Percentiles rank a stretch among this genome's conserved stretches.
These are phyloP conservation scores for Netelia fuscicornis DNA, from an alignment of 2,888 invertebrate species.

Conservation along the genomic window DNA sequence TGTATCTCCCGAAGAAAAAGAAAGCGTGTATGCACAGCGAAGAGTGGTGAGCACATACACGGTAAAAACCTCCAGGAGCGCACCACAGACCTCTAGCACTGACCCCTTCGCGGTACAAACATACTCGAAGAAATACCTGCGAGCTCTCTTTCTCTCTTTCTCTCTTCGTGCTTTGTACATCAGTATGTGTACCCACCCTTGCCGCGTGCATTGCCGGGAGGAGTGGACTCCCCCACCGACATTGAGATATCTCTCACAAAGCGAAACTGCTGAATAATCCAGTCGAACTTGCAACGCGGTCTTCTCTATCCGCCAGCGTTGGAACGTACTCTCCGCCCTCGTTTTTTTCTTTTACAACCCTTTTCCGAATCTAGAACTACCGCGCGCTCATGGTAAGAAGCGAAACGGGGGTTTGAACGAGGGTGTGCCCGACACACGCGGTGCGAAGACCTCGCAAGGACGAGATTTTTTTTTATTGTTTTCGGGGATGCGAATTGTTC, in stretches of 20 bases:
- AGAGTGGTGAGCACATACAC: slow-evolving; percentile 7
- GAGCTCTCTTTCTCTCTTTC: background rate
- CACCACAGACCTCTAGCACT: slow-evolving; percentile 53
- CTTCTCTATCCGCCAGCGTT: slow-evolving; percentile 29
- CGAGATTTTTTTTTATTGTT: slow-evolving; percentile 68
- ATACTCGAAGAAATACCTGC: slow-evolving; percentile 63
- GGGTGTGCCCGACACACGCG: slow-evolving; percentile 58
- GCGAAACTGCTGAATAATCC: slow-evolving; percentile 67
- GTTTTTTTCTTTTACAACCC: slow-evolving; percentile 24
- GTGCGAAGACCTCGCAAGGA: slow-evolving; percentile 63
- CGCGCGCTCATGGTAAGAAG: slow-evolving; percentile 20
- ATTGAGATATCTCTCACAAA: slow-evolving; percentile 52
- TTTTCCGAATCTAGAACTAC: slow-evolving; percentile 60
- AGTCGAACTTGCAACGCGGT: slow-evolving; percentile 61
- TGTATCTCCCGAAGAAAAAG: slow-evolving; percentile 35
- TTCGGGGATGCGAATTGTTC: slow-evolving; percentile 57
- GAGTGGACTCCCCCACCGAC: slow-evolving; percentile 26
- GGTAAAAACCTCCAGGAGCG: slow-evolving; percentile 30
- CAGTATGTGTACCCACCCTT: slow-evolving; percentile 22
- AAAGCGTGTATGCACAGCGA: slow-evolving; percentile 40
- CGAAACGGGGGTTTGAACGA: slow-evolving; percentile 22
- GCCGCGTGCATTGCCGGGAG: slow-evolving; percentile 17
- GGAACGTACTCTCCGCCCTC: slow-evolving; percentile 49
- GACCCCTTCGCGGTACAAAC: slow-evolving; percentile 60
- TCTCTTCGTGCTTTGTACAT: background rate